Percentiles rank a stretch among this genome's conserved stretches.
Conservation (phyloP, 2,888 invertebrate species). For the Brachylomia viminalis region DNA sequence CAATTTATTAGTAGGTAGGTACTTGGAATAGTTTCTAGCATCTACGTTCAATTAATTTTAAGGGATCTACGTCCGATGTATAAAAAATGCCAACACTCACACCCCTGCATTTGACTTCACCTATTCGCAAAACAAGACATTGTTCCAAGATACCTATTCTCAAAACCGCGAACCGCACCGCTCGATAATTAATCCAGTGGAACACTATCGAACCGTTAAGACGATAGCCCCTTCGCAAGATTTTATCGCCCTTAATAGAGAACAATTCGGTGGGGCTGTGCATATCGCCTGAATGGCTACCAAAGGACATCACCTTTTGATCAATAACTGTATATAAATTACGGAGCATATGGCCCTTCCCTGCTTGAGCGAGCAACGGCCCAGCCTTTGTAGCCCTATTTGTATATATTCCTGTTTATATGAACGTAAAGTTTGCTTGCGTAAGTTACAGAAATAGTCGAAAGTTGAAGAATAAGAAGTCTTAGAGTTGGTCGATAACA, state of each 20-base stretch:
- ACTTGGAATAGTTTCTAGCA: background rate
- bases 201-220: conserved; percentile 79
- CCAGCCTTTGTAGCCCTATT: conserved; percentile 80
- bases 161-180: conserved; percentile 68
- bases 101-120: background rate
- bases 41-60: background rate
- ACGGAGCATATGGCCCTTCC: conserved; percentile 88
- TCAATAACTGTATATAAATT: conserved; percentile 91
- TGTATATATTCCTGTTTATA: conserved; percentile 67
- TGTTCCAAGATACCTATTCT: conserved; percentile 57
- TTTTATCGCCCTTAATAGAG: conserved; percentile 88
- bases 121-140: conserved; percentile 15
- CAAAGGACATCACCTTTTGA: conserved; percentile 89
- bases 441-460: conserved; percentile 37
- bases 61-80: background rate
- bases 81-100: background rate
- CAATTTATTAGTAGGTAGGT: background rate
- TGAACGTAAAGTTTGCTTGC: conserved; percentile 62
- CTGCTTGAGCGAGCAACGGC: conserved; percentile 84
- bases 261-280: conserved; percentile 84
- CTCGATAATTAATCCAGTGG: conserved; percentile 76
- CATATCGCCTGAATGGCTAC: conserved; percentile 85
- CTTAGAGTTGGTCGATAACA: conserved; percentile 27
- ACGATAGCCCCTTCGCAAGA: conserved; percentile 80
- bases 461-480: conserved; percentile 46